Percentiles rank a stretch among this genome's conserved stretches.
phyloP scores from a whole-genome alignment of 2,797 vertebrate genomes.

The Morelia viridis region DNA sequence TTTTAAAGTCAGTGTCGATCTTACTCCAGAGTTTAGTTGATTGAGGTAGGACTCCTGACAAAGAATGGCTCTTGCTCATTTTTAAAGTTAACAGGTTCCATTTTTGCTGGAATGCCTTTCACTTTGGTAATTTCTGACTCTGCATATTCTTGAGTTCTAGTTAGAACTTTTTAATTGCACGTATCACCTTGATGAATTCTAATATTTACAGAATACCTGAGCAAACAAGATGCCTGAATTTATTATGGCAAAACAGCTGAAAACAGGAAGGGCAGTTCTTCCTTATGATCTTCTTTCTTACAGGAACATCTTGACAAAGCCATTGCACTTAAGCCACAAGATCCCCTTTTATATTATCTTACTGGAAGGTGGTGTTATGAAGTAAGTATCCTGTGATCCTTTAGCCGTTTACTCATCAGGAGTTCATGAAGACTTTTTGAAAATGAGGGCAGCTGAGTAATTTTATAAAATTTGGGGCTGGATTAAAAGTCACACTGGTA shows the following conservation, averaged over 20 bases:
- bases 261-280: conserved; percentile 19
- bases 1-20: background rate
- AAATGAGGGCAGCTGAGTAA: background rate
- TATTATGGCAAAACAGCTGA: conserved; percentile 27
- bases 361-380: conserved; percentile 96
- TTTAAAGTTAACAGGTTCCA: background rate
- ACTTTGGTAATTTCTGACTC: background rate
- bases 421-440: background rate
- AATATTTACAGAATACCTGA: conserved; percentile 26
- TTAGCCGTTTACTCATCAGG: background rate
- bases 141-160: background rate
- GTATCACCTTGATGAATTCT: conserved; percentile 19
- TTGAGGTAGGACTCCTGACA: background rate
- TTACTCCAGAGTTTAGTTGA: background rate
- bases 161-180: conserved; percentile 8
- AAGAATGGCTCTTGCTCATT: background rate
- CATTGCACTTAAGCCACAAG: conserved; percentile 89
- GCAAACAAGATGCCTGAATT: conserved; percentile 27
- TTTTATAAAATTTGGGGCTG: background rate
- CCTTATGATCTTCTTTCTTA: conserved; percentile 56
- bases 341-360: conserved; percentile 92
- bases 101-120: background rate
- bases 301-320: conserved; percentile 97
- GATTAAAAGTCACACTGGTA: background rate
- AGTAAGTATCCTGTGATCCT: conserved; percentile 77